Evolutionary conservation across 2,797 vertebrate species (phyloP).

Genomic region (Psittacula echo): DNA sequence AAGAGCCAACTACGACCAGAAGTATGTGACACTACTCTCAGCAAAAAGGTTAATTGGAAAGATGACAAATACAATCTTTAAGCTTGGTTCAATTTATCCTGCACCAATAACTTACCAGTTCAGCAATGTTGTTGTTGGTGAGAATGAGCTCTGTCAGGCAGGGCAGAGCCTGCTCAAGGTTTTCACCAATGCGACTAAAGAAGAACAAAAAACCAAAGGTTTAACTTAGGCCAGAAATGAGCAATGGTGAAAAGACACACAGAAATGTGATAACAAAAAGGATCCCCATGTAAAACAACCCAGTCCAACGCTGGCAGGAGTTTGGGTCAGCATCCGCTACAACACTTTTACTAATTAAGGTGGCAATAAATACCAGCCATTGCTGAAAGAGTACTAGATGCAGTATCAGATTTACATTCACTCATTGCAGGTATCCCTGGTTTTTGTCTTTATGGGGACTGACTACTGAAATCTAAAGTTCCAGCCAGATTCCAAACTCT

Average conservation of each 20-base stretch:
- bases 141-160: slow-evolving; percentile 90
- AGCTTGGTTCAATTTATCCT: not conserved
- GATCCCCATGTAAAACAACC: not conserved
- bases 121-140: slow-evolving; percentile 96
- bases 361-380: not conserved
- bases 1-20: not conserved
- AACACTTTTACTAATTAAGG: not conserved
- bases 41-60: not conserved
- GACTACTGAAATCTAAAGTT: not conserved
- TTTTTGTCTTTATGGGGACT: not conserved
- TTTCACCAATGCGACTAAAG: slow-evolving; percentile 92
- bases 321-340: not conserved
- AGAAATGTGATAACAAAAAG: rapidly evolving
- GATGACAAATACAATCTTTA: not conserved
- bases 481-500: not conserved
- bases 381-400: rapidly evolving
- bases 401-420: not conserved
- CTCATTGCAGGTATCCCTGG: not conserved
- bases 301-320: not conserved
- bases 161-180: slow-evolving; percentile 89
- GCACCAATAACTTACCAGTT: slow-evolving; percentile 84
- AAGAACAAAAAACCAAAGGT: not conserved
- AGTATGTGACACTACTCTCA: not conserved
- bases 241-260: not conserved
- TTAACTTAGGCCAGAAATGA: not conserved